Conservation (phyloP, 2,888 invertebrate species). For the Candidula unifasciata region DNA sequence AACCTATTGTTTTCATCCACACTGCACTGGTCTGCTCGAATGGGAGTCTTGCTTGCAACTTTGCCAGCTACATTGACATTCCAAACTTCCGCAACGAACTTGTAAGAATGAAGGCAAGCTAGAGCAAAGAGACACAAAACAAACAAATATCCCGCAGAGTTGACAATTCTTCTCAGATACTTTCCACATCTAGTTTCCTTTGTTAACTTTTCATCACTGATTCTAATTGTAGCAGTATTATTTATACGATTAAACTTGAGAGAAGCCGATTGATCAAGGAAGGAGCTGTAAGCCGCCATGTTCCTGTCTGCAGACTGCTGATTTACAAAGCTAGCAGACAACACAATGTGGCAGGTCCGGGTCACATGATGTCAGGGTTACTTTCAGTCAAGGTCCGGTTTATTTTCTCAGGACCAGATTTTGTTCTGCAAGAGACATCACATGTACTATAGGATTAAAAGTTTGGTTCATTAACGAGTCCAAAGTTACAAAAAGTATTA, state of each 20-base stretch:
- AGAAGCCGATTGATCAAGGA: neutral
- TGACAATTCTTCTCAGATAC: neutral
- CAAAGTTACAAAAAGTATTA: neutral
- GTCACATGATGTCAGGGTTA: too few species aligned
- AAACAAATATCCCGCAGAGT: neutral
- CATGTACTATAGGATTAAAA: too few species aligned
- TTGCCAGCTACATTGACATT: neutral
- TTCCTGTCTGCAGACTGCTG: too few species aligned
- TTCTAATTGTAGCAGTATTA: neutral
- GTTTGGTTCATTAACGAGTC: too few species aligned
- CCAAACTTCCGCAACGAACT: neutral
- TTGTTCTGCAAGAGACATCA: too few species aligned
- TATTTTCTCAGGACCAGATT: too few species aligned
- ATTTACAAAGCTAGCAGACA: too few species aligned
- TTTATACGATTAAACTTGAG: neutral
- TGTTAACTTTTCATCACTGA: neutral
- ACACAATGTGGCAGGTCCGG: too few species aligned
- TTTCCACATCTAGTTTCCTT: neutral
- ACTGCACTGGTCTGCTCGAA: slow-evolving; percentile 32
- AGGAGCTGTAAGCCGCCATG: neutral
- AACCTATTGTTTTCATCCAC: slow-evolving; percentile 45
- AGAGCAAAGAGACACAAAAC: neutral
- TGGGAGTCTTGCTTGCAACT: too few species aligned
- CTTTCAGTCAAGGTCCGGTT: too few species aligned
- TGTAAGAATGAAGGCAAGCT: neutral